Evolutionary conservation across 1,140 invertebrate genomes (phyloP).

Genomic region (Drosophila orosa): DNA sequence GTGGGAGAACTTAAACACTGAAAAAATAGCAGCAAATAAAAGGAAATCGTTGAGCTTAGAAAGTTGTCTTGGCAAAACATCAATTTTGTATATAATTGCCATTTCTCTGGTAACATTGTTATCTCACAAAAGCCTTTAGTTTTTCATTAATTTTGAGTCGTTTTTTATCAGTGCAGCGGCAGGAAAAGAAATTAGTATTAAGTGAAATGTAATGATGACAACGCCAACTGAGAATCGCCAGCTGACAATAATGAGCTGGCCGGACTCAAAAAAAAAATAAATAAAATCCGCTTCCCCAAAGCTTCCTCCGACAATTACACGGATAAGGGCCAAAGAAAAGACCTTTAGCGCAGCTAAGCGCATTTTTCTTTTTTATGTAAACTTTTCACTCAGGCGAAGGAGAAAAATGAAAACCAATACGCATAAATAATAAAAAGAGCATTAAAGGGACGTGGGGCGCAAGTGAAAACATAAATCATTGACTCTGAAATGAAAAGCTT

Average conservation of each 20-base stretch:
- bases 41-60: not conserved
- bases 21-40: not conserved
- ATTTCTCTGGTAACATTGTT: not conserved
- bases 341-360: constrained; percentile 40
- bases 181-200: constrained; percentile 73
- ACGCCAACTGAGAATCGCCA: constrained; percentile 69
- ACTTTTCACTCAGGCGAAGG: constrained; percentile 51
- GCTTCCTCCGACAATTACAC: constrained; percentile 52
- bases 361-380: constrained; percentile 50
- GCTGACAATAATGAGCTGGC: constrained; percentile 69
- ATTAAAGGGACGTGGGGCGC: constrained; percentile 49
- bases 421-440: constrained; percentile 61
- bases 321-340: constrained; percentile 11
- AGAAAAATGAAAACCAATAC: constrained; percentile 67
- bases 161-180: constrained; percentile 15
- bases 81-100: too few species aligned
- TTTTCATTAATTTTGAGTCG: not conserved
- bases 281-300: constrained; percentile 9
- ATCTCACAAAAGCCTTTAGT: not conserved
- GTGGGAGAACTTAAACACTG: constrained; percentile 7
- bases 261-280: constrained; percentile 31
- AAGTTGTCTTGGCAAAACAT: not conserved
- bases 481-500: constrained; percentile 77
- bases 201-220: constrained; percentile 78
- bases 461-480: constrained; percentile 77